Base-by-base conservation (phyloP, 2,888 invertebrate genomes). In the Cheilosia variabilis region DNA sequence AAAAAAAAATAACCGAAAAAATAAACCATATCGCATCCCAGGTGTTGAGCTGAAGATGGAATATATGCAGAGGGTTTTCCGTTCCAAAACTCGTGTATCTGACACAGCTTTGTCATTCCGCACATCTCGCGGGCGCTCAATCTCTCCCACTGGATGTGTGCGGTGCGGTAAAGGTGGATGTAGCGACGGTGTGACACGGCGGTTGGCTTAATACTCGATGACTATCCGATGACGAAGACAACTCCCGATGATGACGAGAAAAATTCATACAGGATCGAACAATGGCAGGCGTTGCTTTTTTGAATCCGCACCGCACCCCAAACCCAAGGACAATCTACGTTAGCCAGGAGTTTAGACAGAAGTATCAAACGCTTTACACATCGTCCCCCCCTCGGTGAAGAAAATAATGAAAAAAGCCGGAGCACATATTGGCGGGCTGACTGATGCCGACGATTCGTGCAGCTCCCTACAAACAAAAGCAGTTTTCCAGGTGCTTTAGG, bases 211-310 rank as follows among this genome's bases (percentile, higher is more conserved):
- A 62, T 60, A 34, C 45, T 45, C 17, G 58, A 37, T 66, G 75
- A 58, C 37, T 55, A 17, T 2, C 45, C 47, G 55, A 47, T 37
- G 37, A 37, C 37, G 13, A 37, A 37, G 13, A 37, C 3, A 13
- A 37, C 37, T 37, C 37, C 22, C 43, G 43, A 45, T 41, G 41
- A 37, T 77, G 53, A 77, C 55, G 68, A 37, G 50, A 62, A 62
- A 27, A 69, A 53, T 77, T 77, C 77, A 37, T 68, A 34, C 27
- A 68, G 55, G 52, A 77, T 77, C 62, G 60, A 77, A 69, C 68
- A 77, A 53, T 77, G 68, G 58, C 45, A 19, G 58, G 52, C 60
- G 34, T 19, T 6, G 34, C 43, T 58, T 76, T 37, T 55, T 57
- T 65, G 43, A 31, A 43, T 22, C 24, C 60, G 31, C 31, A 3